phyloP scores from a whole-genome alignment of 2,888 invertebrate species.

The Tanypteryx hageni region DNA sequence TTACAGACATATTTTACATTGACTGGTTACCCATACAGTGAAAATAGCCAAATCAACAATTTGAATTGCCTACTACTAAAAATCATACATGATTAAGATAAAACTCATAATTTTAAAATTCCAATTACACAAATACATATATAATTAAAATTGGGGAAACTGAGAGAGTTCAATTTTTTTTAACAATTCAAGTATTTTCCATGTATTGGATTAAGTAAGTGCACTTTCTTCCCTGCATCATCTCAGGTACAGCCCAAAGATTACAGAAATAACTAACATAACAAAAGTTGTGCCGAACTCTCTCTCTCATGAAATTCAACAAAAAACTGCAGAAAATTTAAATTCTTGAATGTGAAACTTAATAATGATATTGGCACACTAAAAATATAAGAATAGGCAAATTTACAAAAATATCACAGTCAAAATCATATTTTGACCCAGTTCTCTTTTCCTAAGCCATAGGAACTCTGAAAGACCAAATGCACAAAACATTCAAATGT shows the following conservation, averaged over 20 bases:
- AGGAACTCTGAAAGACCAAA: conserved; percentile 64
- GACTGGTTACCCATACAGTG: not conserved
- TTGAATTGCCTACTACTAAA: not conserved
- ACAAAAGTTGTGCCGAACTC: not conserved
- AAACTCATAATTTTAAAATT: not conserved
- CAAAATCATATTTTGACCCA: conserved; percentile 60
- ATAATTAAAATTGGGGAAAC: too few relatives aligned
- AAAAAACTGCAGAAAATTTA: not conserved
- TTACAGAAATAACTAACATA: conserved; percentile 12
- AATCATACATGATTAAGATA: not conserved
- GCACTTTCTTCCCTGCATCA: conserved; percentile 46
- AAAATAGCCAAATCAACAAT: not conserved
- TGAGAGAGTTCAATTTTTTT: too few relatives aligned
- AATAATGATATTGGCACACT: conserved; percentile 11
- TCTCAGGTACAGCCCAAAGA: conserved; percentile 1
- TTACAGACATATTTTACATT: conserved; percentile 37
- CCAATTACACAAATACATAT: not conserved
- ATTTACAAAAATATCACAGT: conserved; percentile 64
- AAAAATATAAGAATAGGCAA: conserved; percentile 50
- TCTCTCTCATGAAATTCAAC: not conserved
- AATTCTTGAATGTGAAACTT: conserved; percentile 12
- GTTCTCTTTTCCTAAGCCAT: conserved; percentile 48
- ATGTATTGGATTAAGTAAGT: not conserved
- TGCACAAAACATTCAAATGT: conserved; percentile 36
- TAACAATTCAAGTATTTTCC: not conserved